Evolutionary conservation across 2,113 vertebrate genomes (phyloP), one percentile per base, ranked within the genome.

Genomic region (Perca flavescens): DNA sequence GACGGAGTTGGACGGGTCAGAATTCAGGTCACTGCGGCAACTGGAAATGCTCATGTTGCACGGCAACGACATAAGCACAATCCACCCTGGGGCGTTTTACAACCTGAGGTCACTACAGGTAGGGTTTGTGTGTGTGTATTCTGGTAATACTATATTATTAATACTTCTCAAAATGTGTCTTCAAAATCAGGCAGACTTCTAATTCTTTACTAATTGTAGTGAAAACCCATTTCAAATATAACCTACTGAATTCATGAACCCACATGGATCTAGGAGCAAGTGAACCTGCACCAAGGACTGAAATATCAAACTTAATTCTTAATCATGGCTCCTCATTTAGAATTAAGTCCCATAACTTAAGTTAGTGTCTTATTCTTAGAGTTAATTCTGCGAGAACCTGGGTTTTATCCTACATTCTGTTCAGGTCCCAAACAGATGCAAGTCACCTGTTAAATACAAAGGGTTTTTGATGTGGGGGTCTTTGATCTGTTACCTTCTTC

Each of bases 1-100:
- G 88, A 94, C 82, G 2, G 90, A 90, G 63, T 89, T 96, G 86
- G 90, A 92, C 31, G 89, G 88, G 56, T 92, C 94, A 68, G 93
- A 95, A 83, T 94, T 96, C 79, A 86, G 85, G 86, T 90, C 92
- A 40, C 90, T 96, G 28, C 90, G 58, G 64, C 90, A 93, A 78
- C 90, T 96, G 84, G 95, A 96, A 91, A 95, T 96, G 92, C 94
- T 96, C 63, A 95, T 96, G 95, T 86, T 96, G 61, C 96, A 96
- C 79, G 95, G 96, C 53, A 96, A 96, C 5, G 91, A 95, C 86
- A 95, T 96, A 49, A 89, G 57, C 69, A 89, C 84, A 3, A 76
- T 96, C 68, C 90, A 93, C 3, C 60, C 90, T 0, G 94, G 95
- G 43, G 91, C 94, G 0, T 96, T 96, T 91, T 93, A 95, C 87